phyloP scores from a whole-genome alignment of 1,140 invertebrate genomes.

The Tyrophagus putrescentiae region DNA sequence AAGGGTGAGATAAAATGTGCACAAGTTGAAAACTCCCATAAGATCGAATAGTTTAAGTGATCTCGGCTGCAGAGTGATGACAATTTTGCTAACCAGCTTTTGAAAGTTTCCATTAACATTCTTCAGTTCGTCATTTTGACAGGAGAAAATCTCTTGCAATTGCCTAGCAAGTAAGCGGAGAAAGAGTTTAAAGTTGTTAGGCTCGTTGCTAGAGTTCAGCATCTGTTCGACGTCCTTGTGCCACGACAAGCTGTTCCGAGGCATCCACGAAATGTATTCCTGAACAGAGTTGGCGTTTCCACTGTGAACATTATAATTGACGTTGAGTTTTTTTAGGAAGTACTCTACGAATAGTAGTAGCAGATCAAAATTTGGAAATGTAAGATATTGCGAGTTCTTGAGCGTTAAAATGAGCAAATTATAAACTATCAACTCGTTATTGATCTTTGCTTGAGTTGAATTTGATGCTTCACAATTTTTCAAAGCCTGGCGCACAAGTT shows the following conservation, averaged over 20 bases:
- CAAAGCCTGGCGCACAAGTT: background rate
- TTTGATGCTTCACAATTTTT: background rate
- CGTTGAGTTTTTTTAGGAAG: background rate
- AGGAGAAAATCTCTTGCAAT: background rate
- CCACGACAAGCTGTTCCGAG: background rate
- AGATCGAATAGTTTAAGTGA: background rate
- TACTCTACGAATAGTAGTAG: background rate
- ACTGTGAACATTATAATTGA: background rate
- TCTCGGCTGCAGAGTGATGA: background rate
- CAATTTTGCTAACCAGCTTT: conserved; percentile 11
- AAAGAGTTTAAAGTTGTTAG: background rate
- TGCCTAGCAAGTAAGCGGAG: background rate
- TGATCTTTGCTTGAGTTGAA: background rate
- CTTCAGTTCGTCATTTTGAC: background rate
- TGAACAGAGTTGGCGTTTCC: background rate
- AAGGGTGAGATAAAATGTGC: background rate
- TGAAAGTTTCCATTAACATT: background rate
- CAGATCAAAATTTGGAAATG: background rate
- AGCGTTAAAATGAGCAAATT: too few species aligned
- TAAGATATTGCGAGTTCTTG: background rate
- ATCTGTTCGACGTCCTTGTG: background rate
- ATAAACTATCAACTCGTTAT: background rate
- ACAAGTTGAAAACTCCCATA: background rate
- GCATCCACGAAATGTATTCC: conserved; percentile 6
- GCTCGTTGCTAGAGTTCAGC: background rate